A percentile compares a stretch with the other conserved stretches of the same genome.
Conservation (phyloP, 2,113 vertebrate genomes). For the Ailurus styani region DNA sequence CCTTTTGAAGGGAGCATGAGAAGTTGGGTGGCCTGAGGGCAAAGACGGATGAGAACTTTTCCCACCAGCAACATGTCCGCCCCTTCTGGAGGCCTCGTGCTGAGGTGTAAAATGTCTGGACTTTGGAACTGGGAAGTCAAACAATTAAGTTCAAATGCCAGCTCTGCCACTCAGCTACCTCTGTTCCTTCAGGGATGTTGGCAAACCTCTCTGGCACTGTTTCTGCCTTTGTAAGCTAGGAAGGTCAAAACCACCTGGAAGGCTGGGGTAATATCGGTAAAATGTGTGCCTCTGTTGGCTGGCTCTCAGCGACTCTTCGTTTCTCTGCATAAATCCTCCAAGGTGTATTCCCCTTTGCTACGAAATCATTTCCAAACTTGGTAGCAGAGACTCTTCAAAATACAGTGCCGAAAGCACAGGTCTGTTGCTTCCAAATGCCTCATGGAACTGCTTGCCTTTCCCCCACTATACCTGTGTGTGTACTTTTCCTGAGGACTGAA, state of each 20-base stretch:
- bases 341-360: background rate
- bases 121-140: background rate
- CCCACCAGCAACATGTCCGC: background rate
- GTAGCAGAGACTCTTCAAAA: background rate
- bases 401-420: background rate
- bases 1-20: constrained; percentile 20
- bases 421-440: background rate
- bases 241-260: background rate
- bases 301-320: background rate
- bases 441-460: background rate
- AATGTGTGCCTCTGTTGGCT: no score
- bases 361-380: background rate
- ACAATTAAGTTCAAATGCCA: background rate
- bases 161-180: background rate
- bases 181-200: background rate
- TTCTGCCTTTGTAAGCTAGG: background rate
- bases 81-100: background rate
- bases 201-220: background rate
- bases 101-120: background rate
- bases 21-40: constrained; percentile 45
- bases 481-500: background rate
- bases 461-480: background rate
- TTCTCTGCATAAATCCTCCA: background rate
- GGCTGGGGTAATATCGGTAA: background rate
- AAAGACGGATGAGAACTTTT: background rate